Evolutionary conservation across 2,113 vertebrate species (phyloP), one percentile per base, ranked within the genome.

Genomic region (Brienomyrus brachyistius): DNA sequence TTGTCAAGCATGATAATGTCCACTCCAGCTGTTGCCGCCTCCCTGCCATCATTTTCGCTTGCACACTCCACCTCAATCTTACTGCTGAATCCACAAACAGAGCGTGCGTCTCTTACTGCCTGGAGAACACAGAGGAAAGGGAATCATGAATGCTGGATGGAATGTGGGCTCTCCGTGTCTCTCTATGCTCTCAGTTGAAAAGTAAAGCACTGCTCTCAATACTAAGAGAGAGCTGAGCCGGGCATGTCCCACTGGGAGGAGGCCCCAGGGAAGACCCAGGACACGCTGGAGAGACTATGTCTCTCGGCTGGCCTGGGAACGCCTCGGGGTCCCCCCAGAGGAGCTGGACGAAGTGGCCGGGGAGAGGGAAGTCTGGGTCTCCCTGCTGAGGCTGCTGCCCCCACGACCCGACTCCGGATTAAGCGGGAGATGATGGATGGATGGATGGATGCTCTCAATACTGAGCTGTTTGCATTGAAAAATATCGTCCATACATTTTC

Each of bases 1-100:
- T 98, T 97, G 92, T 98, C 97, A 91, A 97, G 92, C 96, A 98
- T 94, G 15, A 97, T 86, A 0, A 97, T 94, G 87, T 98, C 96
- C 0, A 96, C 96, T 2, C 97, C 97, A 0, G 95, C 96, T 43
- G 6, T 4, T 0, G 95, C 95, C 0, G 97, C 97, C 90, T 94
- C 94, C 27, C 93, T 1, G 0, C 94, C 95, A 89, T 97, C 96
- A 19, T 91, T 93, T 35, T 93, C 89, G 6, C 93, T 94, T 13
- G 95, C 0, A n/a, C 95, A 97, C 92, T 98, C 97, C 87, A 97
- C 97, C 89, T 97, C 97, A 2, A 97, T 94, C 94, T 97, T 97
- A 90, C 95, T 94, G 90, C 94, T 85, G 82, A 97, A 97, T 43
- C 94, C 94, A 0, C 95, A 95, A 0, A 94, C 95, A 1, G n/a